These are phyloP conservation scores for Mus pahari DNA, from an alignment of 2,113 vertebrate species.

Conservation along the genomic window DNA sequence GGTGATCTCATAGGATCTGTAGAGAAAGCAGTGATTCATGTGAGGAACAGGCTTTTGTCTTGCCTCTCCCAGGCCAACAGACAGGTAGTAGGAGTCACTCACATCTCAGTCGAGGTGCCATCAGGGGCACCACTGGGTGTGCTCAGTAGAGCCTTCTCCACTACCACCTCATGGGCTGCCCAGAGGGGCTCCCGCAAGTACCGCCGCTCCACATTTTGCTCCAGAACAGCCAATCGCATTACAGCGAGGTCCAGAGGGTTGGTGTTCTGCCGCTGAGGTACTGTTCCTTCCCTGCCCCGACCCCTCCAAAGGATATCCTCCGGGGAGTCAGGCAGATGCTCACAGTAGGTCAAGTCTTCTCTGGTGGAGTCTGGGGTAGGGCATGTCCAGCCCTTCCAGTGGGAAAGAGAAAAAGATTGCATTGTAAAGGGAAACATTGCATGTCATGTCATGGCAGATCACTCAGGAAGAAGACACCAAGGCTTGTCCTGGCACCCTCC, in stretches of 20 bases:
- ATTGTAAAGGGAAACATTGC: neutral
- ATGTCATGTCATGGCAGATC: neutral
- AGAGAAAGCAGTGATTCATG: neutral
- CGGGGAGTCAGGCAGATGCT: conserved; percentile 91
- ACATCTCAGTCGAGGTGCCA: conserved; percentile 85
- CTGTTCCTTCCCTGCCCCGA: conserved; percentile 90
- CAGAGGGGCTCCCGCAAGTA: conserved; percentile 97
- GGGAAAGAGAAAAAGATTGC: conserved; percentile 12
- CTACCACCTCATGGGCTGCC: conserved; percentile 92
- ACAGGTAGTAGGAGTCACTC: conserved; percentile 47
- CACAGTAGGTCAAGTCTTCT: conserved; percentile 93
- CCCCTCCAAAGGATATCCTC: conserved; percentile 93
- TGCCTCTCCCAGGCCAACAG: neutral
- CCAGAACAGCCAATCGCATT: conserved; percentile 91
- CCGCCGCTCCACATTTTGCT: conserved; percentile 95
- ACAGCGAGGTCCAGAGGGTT: conserved; percentile 95
- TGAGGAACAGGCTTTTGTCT: neutral
- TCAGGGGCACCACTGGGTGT: conserved; percentile 66
- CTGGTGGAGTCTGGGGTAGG: conserved; percentile 93
- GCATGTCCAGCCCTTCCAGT: conserved; percentile 91
- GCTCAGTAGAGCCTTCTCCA: conserved; percentile 89
- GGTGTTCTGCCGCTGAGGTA: conserved; percentile 88
- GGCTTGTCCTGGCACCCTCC: neutral
- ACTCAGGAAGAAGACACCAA: neutral
- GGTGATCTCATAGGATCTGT: conserved; percentile 95